These are phyloP conservation scores for Drosophila mulleri DNA, from an alignment of 2,888 invertebrate genomes.

Conservation along the genomic window DNA sequence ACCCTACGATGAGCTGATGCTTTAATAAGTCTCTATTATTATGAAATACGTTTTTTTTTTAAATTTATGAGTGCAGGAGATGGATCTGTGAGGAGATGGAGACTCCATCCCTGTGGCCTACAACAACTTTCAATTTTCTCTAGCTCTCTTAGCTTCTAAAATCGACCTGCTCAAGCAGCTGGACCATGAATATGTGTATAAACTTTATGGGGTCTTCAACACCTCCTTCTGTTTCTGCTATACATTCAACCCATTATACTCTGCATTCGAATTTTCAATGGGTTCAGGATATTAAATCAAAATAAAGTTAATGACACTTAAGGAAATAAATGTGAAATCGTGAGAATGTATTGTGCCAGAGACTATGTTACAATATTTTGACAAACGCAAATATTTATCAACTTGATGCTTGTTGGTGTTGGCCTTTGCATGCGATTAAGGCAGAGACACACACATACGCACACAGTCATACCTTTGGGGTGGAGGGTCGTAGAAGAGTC, in stretches of 20 bases:
- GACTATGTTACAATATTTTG: slow-evolving; percentile 73
- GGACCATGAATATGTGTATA: no score
- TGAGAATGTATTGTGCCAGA: slow-evolving; percentile 44
- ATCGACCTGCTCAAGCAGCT: no score
- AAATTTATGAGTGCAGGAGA: no score
- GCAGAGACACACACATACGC: slow-evolving; percentile 1
- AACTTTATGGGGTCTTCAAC: no score
- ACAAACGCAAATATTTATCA: slow-evolving; percentile 72
- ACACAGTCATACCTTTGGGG: background rate
- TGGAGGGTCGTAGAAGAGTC: background rate
- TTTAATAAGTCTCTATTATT: no score
- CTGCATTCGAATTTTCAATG: background rate
- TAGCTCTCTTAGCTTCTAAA: no score
- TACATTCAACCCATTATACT: background rate
- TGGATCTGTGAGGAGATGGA: no score
- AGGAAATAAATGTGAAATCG: slow-evolving; percentile 46
- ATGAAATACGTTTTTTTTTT: no score
- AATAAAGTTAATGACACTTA: slow-evolving; percentile 6
- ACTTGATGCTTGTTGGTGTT: slow-evolving; percentile 64
- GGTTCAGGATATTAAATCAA: background rate
- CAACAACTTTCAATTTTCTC: no score
- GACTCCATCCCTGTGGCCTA: no score
- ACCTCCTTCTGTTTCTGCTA: no score
- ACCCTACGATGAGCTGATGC: no score
- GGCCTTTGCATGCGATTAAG: slow-evolving; percentile 64